These are phyloP conservation scores for Eleutherodactylus coqui DNA, from an alignment of 2,797 vertebrate species.

Conservation along the genomic window DNA sequence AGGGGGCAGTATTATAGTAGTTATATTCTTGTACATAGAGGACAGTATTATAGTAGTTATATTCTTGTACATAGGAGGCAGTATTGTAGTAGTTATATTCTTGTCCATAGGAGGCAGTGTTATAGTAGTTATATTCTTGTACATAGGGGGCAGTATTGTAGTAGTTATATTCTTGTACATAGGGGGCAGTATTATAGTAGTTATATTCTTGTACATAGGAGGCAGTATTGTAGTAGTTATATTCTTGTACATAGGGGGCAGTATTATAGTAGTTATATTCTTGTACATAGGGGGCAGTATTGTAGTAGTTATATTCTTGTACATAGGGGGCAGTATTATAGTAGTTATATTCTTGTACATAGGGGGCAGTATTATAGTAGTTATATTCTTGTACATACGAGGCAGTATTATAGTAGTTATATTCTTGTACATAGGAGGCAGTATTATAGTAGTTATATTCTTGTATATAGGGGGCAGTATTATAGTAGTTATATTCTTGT, in stretches of 20 bases:
- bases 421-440: neutral
- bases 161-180: neutral
- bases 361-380: neutral
- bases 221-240: no score
- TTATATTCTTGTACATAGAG: neutral
- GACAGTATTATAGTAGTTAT: conserved; percentile 10
- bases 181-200: no score
- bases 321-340: no score
- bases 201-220: no score
- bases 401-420: neutral
- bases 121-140: neutral
- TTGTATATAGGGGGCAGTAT: neutral
- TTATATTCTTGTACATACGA: neutral
- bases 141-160: neutral
- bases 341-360: no score
- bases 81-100: conserved; percentile 6
- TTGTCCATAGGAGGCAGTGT: neutral
- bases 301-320: no score
- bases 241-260: no score
- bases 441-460: conserved; percentile 23
- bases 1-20: neutral
- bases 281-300: no score
- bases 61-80: neutral
- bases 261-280: no score
- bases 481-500: conserved; percentile 15